Conservation (phyloP, 2,888 invertebrate genomes). For the Sphaerophoria rueppellii region DNA sequence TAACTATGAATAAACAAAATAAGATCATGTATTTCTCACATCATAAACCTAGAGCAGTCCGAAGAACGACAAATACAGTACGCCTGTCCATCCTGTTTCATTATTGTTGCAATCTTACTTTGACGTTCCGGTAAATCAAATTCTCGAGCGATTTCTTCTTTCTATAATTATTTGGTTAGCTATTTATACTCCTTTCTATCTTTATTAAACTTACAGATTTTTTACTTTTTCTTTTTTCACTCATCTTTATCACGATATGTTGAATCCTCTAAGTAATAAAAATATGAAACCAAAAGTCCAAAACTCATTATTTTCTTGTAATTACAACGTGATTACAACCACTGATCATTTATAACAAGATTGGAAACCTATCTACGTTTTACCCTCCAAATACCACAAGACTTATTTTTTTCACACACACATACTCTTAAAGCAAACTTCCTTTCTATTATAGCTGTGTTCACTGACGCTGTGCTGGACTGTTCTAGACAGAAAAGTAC, state of each 20-base stretch:
- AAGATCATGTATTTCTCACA: slow-evolving; percentile 84
- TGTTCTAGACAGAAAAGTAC: no score
- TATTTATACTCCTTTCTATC: not conserved
- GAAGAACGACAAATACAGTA: slow-evolving; percentile 98
- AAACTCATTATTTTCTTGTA: no score
- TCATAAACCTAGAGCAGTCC: slow-evolving; percentile 98
- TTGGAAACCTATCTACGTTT: no score
- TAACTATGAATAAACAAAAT: not conserved
- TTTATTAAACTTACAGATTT: slow-evolving; percentile 77
- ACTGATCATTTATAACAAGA: no score
- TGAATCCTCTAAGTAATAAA: no score
- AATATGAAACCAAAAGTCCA: no score
- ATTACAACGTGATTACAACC: no score
- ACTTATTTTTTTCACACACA: no score
- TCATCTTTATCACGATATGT: slow-evolving; percentile 75
- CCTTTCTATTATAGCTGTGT: no score
- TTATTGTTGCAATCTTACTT: slow-evolving; percentile 92
- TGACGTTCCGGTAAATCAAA: slow-evolving; percentile 94
- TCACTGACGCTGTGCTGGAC: no score
- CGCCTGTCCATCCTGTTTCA: slow-evolving; percentile 94
- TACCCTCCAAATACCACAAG: no score
- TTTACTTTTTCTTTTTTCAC: slow-evolving; percentile 79
- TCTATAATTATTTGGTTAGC: slow-evolving; percentile 78
- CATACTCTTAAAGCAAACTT: no score
- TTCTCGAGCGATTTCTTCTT: slow-evolving; percentile 94